phyloP scores from a whole-genome alignment of 2,888 invertebrate genomes.

The Neoascia interrupta region DNA sequence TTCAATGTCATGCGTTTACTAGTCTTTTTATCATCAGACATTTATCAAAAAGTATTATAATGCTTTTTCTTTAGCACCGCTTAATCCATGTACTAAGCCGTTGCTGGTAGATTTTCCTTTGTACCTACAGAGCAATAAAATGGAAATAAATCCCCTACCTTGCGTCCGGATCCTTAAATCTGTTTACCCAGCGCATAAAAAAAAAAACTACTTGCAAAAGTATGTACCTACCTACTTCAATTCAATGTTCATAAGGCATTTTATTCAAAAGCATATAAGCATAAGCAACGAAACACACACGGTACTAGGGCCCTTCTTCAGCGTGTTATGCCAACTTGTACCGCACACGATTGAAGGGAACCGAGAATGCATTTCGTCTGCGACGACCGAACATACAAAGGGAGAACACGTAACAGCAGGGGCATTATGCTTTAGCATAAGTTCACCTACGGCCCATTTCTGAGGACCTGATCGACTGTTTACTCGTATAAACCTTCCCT shows the following conservation, averaged over 20 bases:
- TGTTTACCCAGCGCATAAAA: no score
- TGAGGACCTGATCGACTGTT: conserved; percentile 64
- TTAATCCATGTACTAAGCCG: no score
- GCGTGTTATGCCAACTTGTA: neutral
- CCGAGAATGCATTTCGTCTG: conserved; percentile 29
- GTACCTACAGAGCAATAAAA: no score
- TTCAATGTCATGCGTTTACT: no score
- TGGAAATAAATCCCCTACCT: no score
- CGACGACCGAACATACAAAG: conserved; percentile 41
- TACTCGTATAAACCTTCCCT: conserved; percentile 67
- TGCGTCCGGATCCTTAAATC: no score
- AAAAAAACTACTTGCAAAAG: no score
- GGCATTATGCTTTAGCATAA: conserved; percentile 66
- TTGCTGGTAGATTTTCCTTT: no score
- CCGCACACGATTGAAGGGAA: conserved; percentile 45
- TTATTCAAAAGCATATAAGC: conserved; percentile 11
- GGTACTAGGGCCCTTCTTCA: neutral
- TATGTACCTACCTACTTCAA: neutral
- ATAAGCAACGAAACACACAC: neutral
- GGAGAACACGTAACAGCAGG: conserved; percentile 59
- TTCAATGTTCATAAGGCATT: neutral
- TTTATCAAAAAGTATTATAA: no score
- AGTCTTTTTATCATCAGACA: no score
- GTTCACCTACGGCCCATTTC: conserved; percentile 46
- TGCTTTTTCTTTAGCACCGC: no score